Base-by-base conservation (phyloP, 2,113 vertebrate genomes). In the Tetrao urogallus region DNA sequence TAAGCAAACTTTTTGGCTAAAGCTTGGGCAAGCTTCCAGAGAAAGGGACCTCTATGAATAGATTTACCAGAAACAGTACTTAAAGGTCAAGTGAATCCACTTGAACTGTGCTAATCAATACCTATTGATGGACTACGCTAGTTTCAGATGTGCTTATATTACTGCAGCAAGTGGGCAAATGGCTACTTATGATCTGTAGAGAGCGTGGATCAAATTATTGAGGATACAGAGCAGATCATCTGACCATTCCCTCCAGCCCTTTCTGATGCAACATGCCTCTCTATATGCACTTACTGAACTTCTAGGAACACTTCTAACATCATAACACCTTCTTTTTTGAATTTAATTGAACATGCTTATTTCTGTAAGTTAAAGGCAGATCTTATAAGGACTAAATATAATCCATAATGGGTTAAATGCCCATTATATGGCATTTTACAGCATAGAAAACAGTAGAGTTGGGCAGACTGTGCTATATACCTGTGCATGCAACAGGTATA, bases 351-450 rank as follows among this genome's bases (percentile, higher is more conserved):
- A 81, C 45, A 64, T 27, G 10, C 22, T 2, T 7, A 6, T 36
- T 81, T 47, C 34, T 77, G 38, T 38, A 36, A 43, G 24, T 18
- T 28, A 16, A 40, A 25, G 32, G 2, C 11, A 38, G 57, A 70
- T 56, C 7, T 66, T 85, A 28, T 20, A 69, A 80, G 87, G 58
- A 13, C 58, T 93, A 74, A 45, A 43, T 72, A 76, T 57, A 91
- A 87, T 28, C 38, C 42, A 60, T 32, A 65, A 36, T 1, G 34
- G 34, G 75, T 82, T 87, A 92, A 73, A 72, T 69, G 43, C 24
- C 54, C 32, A 21, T 32, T 66, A n/a, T 82, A 65, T 87, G 79
- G 82, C 65, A 85, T 83, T 92, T 94, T 43, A 47, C 58, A 95
- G 52, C 70, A 60, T 58, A 64, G 67, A 73, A 71, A n/a, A 45